Evolutionary conservation across 2,113 vertebrate genomes (phyloP).

Genomic region (Eudorcas thomsonii): DNA sequence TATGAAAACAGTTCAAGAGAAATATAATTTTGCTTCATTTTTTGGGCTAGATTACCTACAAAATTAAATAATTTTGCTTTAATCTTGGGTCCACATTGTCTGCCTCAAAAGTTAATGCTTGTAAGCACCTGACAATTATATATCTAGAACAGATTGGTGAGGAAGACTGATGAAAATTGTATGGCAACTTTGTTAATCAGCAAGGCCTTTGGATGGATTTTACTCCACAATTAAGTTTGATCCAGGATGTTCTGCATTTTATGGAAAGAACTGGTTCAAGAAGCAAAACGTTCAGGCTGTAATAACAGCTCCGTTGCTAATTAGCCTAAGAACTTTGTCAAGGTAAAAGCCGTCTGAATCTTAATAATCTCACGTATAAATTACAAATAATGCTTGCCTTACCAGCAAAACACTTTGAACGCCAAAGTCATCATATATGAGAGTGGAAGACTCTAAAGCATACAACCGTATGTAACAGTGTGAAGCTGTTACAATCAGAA

Average conservation of each 20-base stretch:
- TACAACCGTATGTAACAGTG: background rate
- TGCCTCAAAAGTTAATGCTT: background rate
- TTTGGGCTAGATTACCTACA: background rate
- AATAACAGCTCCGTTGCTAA: slow-evolving; percentile 42
- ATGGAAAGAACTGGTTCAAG: slow-evolving; percentile 29
- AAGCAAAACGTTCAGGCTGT: background rate
- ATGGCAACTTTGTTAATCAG: slow-evolving; percentile 26
- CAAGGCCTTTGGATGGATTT: slow-evolving; percentile 16
- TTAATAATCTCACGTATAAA: slow-evolving; percentile 49
- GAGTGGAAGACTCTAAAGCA: background rate
- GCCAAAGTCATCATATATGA: background rate
- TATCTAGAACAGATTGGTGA: slow-evolving; percentile 25
- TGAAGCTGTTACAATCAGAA: background rate
- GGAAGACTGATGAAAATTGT: slow-evolving; percentile 33
- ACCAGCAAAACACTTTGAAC: background rate
- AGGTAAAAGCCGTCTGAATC: slow-evolving; percentile 46
- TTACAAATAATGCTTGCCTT: slow-evolving; percentile 31
- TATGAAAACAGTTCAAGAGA: background rate
- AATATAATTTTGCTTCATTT: background rate
- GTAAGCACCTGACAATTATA: slow-evolving; percentile 25
- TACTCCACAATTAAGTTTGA: slow-evolving; percentile 45
- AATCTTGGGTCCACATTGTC: background rate
- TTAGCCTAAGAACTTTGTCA: slow-evolving; percentile 44
- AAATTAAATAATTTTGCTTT: slow-evolving; percentile 37
- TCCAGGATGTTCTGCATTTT: background rate